Base-by-base conservation (phyloP, 1,140 invertebrate species). In the Nylanderia fulva region DNA sequence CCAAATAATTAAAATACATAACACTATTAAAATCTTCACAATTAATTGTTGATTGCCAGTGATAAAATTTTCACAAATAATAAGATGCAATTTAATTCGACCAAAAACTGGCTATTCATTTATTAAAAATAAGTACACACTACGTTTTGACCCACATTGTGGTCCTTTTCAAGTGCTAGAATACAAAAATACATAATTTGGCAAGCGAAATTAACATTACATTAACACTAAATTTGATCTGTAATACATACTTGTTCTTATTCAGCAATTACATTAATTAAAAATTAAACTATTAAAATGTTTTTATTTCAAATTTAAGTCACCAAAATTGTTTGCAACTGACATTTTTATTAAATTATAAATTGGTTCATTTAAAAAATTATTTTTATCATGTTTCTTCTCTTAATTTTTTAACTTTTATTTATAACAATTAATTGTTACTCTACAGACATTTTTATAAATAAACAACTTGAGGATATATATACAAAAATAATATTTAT, bases 371-470 rank as follows among this genome's bases (percentile, higher is more conserved):
- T 36, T 5, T 5, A 13, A 39, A 56, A 64, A 2, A 36, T 48
- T 48, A 4, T 52, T 54, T 33, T 33, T 74, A 56, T 21, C 0
- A 18, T 36, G 18, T 54, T 56, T 52, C 39, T n/a, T n/a, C 3
- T 45, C 13, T 58, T 75, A 58, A 75, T 68, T 58, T 69, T 69
- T 42, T 13, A 0, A 63, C 21, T 42, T 85, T 54, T 15, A 39
- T 80, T 27, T 56, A n/a, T 13, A 48, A 48, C 4, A 68, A 27
- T 56, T 52, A 21, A 84, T 69, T 66, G 21, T 15, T 18, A 48
- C 27, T 45, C 6, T 58, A 8, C 42, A 54, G 39, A 33, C 24
- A 61, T 11, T 66, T 29, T 24, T 66, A 69, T 48, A 48, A 48
- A 48, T 48, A 48, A 48, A 48, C 13, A 3, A 15, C 3, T 4